These are phyloP conservation scores for Macrobrachium rosenbergii DNA, from an alignment of 1,140 invertebrate species.

Conservation along the genomic window DNA sequence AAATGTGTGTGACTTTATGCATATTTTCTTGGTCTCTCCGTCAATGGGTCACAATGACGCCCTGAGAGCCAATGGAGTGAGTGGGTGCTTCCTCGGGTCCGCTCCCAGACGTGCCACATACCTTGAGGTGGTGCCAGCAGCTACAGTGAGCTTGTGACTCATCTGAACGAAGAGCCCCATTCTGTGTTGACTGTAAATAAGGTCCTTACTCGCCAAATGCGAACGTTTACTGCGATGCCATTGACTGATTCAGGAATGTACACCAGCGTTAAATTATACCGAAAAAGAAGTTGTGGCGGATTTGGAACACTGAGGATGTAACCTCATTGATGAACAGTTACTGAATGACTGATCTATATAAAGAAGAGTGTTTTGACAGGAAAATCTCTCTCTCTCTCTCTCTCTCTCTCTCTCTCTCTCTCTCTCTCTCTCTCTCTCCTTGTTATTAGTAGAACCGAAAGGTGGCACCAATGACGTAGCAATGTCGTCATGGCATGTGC, in stretches of 20 bases:
- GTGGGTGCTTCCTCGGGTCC: no score
- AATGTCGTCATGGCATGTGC: not conserved
- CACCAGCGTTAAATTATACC: no score
- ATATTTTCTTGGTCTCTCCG: not conserved
- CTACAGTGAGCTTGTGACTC: no score
- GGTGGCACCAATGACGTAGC: not conserved
- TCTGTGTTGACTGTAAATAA: no score
- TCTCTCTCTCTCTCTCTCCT: not conserved
- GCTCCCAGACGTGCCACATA: no score
- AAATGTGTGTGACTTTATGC: not conserved
- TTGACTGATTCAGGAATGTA: no score
- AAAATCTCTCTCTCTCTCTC: not conserved
- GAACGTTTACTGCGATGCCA: no score
- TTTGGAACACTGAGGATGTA: not conserved
- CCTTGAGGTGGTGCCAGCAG: no score
- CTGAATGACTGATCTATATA: not conserved
- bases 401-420: conserved; percentile 2
- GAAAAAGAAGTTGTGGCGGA: not conserved
- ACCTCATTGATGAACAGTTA: not conserved
- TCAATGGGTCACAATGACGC: not conserved
- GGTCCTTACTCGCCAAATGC: no score
- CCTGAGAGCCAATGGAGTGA: no score
- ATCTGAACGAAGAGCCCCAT: no score
- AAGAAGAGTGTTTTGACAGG: not conserved
- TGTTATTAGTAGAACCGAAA: not conserved